Conservation (phyloP, 2,113 vertebrate species). For the Procapra przewalskii region DNA sequence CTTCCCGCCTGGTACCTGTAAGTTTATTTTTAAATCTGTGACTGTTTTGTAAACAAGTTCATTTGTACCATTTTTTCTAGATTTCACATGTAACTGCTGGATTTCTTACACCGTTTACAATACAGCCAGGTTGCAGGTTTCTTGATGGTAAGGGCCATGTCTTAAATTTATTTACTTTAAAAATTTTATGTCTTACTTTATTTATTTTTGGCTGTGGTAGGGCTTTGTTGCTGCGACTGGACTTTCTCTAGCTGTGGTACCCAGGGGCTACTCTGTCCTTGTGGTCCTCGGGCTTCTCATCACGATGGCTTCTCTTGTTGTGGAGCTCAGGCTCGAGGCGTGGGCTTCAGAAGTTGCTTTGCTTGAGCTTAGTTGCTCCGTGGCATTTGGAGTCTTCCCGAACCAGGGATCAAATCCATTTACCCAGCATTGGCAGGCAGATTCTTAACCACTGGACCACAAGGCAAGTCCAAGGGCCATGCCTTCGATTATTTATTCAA, state of each 20-base stretch:
- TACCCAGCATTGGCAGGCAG: not conserved
- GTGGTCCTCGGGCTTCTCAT: not conserved
- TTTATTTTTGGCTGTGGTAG: not conserved
- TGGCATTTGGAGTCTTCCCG: not conserved
- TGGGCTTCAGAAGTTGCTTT: not conserved
- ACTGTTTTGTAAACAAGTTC: not conserved
- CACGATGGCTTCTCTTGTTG: accelerated
- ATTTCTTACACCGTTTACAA: not conserved
- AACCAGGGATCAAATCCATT: not conserved
- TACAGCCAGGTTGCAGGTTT: not conserved
- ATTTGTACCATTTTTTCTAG: not conserved
- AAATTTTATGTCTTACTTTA: not conserved
- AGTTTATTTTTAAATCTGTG: not conserved
- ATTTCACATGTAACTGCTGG: not conserved
- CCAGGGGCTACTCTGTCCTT: not conserved
- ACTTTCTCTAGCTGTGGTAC: not conserved
- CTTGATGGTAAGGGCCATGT: not conserved
- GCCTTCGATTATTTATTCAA: not conserved
- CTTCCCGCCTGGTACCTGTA: not conserved
- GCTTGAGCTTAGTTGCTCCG: not conserved
- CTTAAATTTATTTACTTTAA: not conserved
- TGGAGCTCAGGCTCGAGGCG: accelerated
- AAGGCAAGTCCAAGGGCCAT: not conserved
- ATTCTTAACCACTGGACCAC: not conserved
- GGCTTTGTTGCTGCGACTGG: not conserved